A percentile compares a stretch with the other conserved stretches of the same genome.
phyloP scores from a whole-genome alignment of 1,140 invertebrate genomes.

The Aplysia californica region DNA sequence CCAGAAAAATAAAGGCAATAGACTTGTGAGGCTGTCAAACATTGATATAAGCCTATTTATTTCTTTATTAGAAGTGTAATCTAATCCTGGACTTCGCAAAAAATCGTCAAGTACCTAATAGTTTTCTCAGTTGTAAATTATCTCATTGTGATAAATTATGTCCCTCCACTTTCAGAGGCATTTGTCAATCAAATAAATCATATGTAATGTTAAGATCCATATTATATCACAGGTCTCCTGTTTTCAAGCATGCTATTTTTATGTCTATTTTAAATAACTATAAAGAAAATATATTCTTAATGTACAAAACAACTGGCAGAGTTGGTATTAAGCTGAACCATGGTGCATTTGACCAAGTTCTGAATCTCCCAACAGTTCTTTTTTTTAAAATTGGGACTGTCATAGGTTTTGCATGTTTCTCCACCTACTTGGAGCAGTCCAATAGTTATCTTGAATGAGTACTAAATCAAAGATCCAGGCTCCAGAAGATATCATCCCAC shows the following conservation, averaged over 20 bases:
- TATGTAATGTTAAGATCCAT: too few relatives aligned
- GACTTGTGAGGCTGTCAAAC: not conserved
- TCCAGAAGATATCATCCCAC: too few relatives aligned
- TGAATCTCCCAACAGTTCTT: not conserved
- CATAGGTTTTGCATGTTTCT: not conserved
- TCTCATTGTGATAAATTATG: not conserved
- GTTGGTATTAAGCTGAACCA: too few relatives aligned
- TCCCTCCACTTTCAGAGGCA: too few relatives aligned
- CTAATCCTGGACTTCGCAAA: not conserved
- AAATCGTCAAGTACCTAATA: not conserved
- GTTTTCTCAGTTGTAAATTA: not conserved
- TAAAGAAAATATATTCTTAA: too few relatives aligned
- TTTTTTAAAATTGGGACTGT: not conserved
- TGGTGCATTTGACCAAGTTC: too few relatives aligned
- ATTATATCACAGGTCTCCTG: too few relatives aligned
- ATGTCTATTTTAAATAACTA: too few relatives aligned
- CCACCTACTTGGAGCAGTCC: not conserved
- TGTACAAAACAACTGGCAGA: too few relatives aligned
- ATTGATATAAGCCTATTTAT: not conserved
- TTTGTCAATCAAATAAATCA: too few relatives aligned
- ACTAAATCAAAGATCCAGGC: not conserved
- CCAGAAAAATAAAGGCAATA: conserved; percentile 9
- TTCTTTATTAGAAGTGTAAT: not conserved
- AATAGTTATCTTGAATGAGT: not conserved
- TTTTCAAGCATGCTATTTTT: too few relatives aligned